These are phyloP conservation scores for Galaxias olidus DNA, from an alignment of 2,797 vertebrate species.

Conservation along the genomic window DNA sequence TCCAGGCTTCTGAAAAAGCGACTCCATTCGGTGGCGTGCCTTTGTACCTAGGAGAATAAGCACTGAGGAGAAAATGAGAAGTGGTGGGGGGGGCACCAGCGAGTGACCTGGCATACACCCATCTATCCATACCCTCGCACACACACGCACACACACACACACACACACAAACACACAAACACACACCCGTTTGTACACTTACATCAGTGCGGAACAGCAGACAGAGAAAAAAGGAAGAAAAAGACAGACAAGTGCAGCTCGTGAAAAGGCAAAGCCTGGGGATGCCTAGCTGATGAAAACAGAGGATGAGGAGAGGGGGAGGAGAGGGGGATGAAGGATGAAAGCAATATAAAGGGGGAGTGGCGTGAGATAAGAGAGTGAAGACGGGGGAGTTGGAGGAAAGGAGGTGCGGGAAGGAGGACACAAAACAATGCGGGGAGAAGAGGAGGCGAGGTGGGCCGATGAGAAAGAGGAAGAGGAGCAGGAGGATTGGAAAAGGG, in stretches of 20 bases:
- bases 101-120: neutral
- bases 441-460: conserved; percentile 55
- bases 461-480: conserved; percentile 64
- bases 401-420: conserved; percentile 22
- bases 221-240: conserved; percentile 45
- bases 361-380: conserved; percentile 17
- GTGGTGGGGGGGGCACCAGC: neutral
- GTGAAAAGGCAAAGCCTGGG: conserved; percentile 2
- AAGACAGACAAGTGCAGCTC: conserved; percentile 27
- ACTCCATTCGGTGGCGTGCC: conserved; percentile 26
- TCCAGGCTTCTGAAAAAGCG: conserved; percentile 32
- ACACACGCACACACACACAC: conserved; percentile 29
- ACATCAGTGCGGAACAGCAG: neutral
- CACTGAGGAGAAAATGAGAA: too few species aligned
- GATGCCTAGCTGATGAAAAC: too few species aligned
- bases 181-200: neutral
- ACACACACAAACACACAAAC: conserved; percentile 3
- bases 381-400: conserved; percentile 56
- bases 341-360: conserved; percentile 29
- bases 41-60: conserved; percentile 52
- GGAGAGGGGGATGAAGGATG: conserved; percentile 46
- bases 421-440: neutral
- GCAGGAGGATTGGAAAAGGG: conserved; percentile 13
- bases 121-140: neutral
- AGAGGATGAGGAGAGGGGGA: conserved; percentile 27